A percentile compares a stretch with the other conserved stretches of the same genome.
phyloP scores from a whole-genome alignment of 2,888 invertebrate genomes.

The Odontocolon sp. region DNA sequence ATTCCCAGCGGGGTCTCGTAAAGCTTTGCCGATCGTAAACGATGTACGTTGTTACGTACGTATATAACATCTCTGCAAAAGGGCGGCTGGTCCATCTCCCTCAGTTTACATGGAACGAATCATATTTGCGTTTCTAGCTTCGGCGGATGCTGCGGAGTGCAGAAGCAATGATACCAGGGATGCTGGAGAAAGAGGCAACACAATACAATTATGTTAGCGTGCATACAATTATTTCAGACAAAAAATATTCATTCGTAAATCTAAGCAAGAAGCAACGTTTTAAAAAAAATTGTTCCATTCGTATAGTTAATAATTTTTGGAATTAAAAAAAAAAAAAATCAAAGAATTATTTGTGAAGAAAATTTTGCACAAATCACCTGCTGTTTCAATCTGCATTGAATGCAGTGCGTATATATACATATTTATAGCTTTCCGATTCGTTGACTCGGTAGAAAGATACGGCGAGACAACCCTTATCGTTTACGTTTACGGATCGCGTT shows the following conservation, averaged over 20 bases:
- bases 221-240: no score
- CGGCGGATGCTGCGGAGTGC: not conserved
- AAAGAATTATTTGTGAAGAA: no score
- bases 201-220: no score
- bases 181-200: not conserved
- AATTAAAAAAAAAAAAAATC: no score
- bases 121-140: slow-evolving; percentile 11
- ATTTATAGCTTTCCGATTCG: not conserved
- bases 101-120: slow-evolving; percentile 3
- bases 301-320: no score
- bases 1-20: slow-evolving; percentile 61
- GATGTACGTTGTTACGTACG: slow-evolving; percentile 36
- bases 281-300: no score
- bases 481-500: not conserved
- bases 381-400: no score
- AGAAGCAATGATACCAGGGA: not conserved
- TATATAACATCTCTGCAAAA: slow-evolving; percentile 20
- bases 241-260: no score
- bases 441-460: not conserved
- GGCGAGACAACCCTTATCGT: not conserved
- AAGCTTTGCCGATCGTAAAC: slow-evolving; percentile 64
- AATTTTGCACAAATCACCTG: no score
- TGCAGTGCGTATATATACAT: no score
- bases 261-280: no score
- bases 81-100: not conserved